Conservation (phyloP, 1,140 invertebrate genomes). For the Bombus balteatus region DNA sequence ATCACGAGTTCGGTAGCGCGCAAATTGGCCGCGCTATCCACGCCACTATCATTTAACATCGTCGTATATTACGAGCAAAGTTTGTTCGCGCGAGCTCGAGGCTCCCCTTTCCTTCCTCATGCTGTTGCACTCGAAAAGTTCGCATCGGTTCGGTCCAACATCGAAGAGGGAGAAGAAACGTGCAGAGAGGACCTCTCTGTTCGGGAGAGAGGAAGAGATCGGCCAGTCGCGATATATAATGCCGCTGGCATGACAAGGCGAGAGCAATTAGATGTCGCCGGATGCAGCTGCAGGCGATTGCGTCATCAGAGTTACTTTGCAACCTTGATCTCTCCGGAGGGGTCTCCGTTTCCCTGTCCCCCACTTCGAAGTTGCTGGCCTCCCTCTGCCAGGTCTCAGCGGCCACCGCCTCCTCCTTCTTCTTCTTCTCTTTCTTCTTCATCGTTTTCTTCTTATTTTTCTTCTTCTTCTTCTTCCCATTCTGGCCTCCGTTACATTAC, state of each 20-base stretch:
- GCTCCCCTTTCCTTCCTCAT: too few species aligned
- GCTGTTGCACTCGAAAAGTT: not conserved
- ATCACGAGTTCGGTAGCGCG: conserved; percentile 4
- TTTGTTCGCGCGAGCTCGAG: not conserved
- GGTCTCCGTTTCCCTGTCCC: conserved; percentile 37
- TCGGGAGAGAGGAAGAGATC: conserved; percentile 48
- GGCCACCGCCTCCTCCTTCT: not conserved
- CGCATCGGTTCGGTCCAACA: conserved; percentile 15
- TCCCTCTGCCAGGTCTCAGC: not conserved
- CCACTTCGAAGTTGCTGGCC: conserved; percentile 1
- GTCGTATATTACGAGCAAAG: not conserved
- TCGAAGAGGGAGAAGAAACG: conserved; percentile 6
- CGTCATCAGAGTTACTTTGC: conserved; percentile 73
- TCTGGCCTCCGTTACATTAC: not conserved
- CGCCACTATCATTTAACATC: too few species aligned
- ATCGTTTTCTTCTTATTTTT: not conserved
- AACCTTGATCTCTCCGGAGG: conserved; percentile 74
- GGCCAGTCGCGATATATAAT: conserved; percentile 65
- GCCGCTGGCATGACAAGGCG: conserved; percentile 66
- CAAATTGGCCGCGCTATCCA: not conserved
- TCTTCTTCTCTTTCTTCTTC: not conserved
- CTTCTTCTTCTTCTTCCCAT: not conserved
- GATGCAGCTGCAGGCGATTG: conserved; percentile 76
- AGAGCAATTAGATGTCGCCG: conserved; percentile 77
- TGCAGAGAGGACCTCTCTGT: not conserved